Conservation (phyloP, 2,113 vertebrate species). For the Sinocyclocheilus rhinocerous region DNA sequence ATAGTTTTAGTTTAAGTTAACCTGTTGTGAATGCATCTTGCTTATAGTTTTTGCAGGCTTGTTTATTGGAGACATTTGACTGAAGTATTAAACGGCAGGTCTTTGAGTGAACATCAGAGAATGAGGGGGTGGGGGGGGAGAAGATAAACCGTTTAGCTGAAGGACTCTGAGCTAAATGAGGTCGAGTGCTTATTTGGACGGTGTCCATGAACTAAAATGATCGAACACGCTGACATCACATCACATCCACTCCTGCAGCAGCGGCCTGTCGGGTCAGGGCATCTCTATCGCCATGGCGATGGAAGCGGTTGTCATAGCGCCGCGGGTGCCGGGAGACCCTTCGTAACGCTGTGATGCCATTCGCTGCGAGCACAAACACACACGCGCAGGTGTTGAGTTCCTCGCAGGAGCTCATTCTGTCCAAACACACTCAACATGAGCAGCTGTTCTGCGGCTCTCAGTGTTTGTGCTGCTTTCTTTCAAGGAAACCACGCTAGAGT, state of each 20-base stretch:
- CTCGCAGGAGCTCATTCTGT: background rate
- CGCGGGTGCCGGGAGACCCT: background rate
- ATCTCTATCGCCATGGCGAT: slow-evolving; percentile 25
- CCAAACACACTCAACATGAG: background rate
- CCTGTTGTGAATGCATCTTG: background rate
- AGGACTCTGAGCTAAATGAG: background rate
- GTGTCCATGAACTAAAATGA: slow-evolving; percentile 3
- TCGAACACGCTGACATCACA: background rate
- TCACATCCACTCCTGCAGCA: slow-evolving; percentile 7
- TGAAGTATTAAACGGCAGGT: background rate
- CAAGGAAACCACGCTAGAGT: no score
- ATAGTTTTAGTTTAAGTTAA: no score
- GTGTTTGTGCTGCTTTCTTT: no score
- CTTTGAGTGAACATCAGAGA: background rate
- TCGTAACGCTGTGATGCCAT: background rate
- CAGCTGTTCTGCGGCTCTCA: no score
- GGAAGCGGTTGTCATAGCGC: slow-evolving; percentile 23
- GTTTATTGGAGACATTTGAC: background rate
- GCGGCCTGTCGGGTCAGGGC: background rate
- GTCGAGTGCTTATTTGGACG: slow-evolving; percentile 27
- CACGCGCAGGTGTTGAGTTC: background rate
- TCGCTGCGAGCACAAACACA: background rate
- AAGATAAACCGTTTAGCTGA: background rate
- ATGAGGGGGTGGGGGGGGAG: background rate
- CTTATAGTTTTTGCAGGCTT: background rate